phyloP scores from a whole-genome alignment of 2,797 vertebrate species.

The Pagetopsis macropterus region DNA sequence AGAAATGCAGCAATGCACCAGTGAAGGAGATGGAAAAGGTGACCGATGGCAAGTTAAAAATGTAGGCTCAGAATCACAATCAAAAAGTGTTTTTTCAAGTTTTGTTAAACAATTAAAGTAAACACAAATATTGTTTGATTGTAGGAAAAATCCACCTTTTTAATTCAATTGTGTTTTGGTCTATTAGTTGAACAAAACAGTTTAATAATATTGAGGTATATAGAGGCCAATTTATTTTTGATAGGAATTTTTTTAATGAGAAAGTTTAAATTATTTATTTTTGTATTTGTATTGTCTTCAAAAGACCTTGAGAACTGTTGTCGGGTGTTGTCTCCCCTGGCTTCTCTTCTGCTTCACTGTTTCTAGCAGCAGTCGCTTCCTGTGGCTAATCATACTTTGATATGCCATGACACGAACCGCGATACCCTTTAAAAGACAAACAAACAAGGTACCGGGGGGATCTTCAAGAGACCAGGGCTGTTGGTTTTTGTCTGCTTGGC shows the following conservation, averaged over 20 bases:
- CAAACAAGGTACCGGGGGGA: conserved; percentile 56
- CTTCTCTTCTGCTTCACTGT: conserved; percentile 38
- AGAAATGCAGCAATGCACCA: neutral
- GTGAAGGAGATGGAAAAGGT: neutral
- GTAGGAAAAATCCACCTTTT: neutral
- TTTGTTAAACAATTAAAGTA: neutral
- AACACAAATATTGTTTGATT: neutral
- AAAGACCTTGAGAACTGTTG: conserved; percentile 14
- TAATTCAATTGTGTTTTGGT: no score
- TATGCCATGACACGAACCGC: conserved; percentile 68
- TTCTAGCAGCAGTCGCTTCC: conserved; percentile 61
- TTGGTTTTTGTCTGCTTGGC: conserved; percentile 63
- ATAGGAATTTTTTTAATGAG: neutral
- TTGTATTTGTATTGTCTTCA: neutral
- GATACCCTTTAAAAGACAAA: conserved; percentile 60
- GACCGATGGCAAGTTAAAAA: neutral
- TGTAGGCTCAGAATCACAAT: neutral
- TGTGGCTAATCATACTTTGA: conserved; percentile 72
- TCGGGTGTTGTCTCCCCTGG: conserved; percentile 40
- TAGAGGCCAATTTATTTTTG: no score
- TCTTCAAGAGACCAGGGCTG: conserved; percentile 53
- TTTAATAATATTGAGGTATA: no score
- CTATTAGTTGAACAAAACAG: neutral
- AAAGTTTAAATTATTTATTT: neutral
- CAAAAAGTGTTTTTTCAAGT: no score